Conservation (phyloP, 1,140 invertebrate genomes). For the Cotesia vestalis region DNA sequence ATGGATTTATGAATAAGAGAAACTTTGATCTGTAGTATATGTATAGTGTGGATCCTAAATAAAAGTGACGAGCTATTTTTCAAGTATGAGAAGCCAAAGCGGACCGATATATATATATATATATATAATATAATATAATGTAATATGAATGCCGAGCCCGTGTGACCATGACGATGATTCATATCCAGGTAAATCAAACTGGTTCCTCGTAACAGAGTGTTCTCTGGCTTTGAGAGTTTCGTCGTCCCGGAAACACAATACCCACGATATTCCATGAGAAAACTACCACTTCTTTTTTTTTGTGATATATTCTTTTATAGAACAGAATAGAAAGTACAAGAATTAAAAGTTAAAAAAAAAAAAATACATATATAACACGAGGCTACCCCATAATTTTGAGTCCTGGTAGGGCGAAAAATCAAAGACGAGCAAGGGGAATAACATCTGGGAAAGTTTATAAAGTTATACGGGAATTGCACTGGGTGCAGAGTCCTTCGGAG, state of each 20-base stretch:
- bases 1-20: no score
- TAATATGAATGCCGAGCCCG: neutral
- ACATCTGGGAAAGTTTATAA: conserved; percentile 36
- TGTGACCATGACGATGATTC: conserved; percentile 47
- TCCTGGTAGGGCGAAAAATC: neutral
- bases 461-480: conserved; percentile 22
- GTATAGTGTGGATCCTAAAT: no score
- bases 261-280: conserved; percentile 11
- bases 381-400: neutral
- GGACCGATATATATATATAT: no score
- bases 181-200: conserved; percentile 50
- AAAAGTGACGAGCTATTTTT: neutral
- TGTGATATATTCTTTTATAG: no score
- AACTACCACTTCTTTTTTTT: no score
- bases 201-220: conserved; percentile 42
- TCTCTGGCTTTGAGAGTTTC: conserved; percentile 28
- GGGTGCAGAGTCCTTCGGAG: conserved; percentile 20
- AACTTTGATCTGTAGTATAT: no score
- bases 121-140: neutral
- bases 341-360: conserved; percentile 10
- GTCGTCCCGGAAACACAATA: conserved; percentile 45
- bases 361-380: neutral
- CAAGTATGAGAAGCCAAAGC: neutral
- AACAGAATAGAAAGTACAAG: neutral
- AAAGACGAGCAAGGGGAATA: conserved; percentile 14